These are phyloP conservation scores for Pholis gunnellus DNA, from an alignment of 2,113 vertebrate genomes.

Conservation along the genomic window DNA sequence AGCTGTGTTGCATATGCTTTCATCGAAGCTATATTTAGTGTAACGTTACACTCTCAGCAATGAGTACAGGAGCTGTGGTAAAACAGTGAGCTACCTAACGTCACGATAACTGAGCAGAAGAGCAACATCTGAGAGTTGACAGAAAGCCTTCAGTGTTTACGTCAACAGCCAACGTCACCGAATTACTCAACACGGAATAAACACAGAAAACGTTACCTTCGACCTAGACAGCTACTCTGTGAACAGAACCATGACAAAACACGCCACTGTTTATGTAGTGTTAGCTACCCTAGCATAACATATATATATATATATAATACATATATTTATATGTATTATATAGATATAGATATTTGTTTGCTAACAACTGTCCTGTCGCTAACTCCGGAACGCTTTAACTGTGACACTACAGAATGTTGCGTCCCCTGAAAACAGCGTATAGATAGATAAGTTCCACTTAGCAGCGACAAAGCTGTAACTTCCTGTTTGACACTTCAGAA, in stretches of 20 bases:
- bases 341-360: background rate
- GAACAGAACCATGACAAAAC: background rate
- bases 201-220: conserved; percentile 18
- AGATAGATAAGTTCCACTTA: conserved; percentile 3
- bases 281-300: background rate
- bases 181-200: background rate
- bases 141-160: background rate
- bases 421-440: background rate
- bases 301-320: too few relatives aligned
- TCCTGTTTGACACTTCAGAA: conserved; percentile 20
- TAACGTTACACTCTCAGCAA: background rate
- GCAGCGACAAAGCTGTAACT: background rate
- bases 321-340: too few relatives aligned
- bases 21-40: background rate
- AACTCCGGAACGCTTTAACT: background rate
- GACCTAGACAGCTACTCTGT: background rate
- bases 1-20: background rate
- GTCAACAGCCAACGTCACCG: background rate
- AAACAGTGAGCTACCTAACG: background rate
- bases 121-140: background rate
- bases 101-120: background rate
- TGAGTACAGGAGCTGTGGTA: background rate
- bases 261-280: background rate
- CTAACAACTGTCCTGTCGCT: background rate
- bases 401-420: conserved; percentile 23